phyloP scores from a whole-genome alignment of 2,888 invertebrate species.

The Magallana nippona region DNA sequence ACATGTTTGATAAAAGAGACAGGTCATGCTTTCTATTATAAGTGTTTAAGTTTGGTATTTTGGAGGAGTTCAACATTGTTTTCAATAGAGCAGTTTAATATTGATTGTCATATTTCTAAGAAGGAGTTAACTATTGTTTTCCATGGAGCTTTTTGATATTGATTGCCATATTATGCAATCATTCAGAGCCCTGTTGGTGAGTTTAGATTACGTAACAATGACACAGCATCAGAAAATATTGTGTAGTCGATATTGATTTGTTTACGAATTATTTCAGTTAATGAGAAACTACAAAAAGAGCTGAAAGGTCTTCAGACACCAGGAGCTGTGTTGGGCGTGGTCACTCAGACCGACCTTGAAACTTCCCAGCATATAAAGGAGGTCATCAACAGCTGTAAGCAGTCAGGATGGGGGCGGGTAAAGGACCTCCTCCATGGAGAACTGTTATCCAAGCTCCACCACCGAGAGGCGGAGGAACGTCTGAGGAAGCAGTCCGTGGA shows the following conservation, averaged over 20 bases:
- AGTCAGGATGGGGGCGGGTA: slow-evolving; percentile 64
- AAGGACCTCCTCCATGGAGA: slow-evolving; percentile 63
- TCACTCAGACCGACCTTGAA: slow-evolving; percentile 52
- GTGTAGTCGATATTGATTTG: background rate
- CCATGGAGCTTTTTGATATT: background rate
- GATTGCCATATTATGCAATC: background rate
- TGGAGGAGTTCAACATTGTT: too few relatives aligned
- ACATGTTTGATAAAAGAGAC: too few relatives aligned
- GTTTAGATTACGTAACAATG: background rate
- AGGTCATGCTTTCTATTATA: too few relatives aligned
- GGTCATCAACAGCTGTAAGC: slow-evolving; percentile 54
- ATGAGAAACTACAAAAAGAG: slow-evolving; percentile 57
- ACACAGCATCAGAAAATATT: background rate
- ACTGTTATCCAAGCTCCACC: slow-evolving; percentile 58
- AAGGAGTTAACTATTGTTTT: background rate
- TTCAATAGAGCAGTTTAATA: background rate
- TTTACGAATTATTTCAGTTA: slow-evolving; percentile 56
- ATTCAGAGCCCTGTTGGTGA: background rate
- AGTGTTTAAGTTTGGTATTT: too few relatives aligned
- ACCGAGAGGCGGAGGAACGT: slow-evolving; percentile 60
- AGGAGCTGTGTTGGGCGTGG: slow-evolving; percentile 43
- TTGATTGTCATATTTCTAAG: background rate
- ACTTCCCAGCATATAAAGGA: slow-evolving; percentile 51
- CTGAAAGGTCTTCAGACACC: slow-evolving; percentile 58
- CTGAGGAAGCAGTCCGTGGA: slow-evolving; percentile 62